Base-by-base conservation (phyloP, 2,797 vertebrate species). In the Sebastiscus tertius region DNA sequence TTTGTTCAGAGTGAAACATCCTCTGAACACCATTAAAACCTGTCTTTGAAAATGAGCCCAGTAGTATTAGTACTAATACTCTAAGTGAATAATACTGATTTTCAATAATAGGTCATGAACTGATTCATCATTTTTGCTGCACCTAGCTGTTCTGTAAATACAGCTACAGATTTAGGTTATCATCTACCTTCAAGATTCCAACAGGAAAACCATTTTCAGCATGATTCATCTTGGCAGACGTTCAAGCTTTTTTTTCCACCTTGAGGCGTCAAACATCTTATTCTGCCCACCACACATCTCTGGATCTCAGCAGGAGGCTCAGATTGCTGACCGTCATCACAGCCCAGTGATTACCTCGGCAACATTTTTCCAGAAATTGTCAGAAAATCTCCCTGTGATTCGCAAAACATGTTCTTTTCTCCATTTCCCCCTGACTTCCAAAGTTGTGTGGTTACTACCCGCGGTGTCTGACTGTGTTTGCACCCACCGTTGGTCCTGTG, bases 291-390 rank as follows among this genome's bases (percentile, higher is more conserved):
- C 67, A 84, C 72, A 88, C 88, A 79, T 89, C 85, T 87, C 82
- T 78, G 71, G 49, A 79, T 86, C 91, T 83, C 89, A 83, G 92
- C 86, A 60, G 89, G 90, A 83, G 80, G 64, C 80, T 77, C 70
- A 86, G 80, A 88, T 84, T 92, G 92, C 88, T 89, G 92, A 89
- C 90, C 94, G 86, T 85, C 89, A 87, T 85, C 89, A 87, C 72
- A 85, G 83, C 79, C 69, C 26, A 46, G 81, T 76, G 81, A 94
- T 94, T 93, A 92, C 89, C 88, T 80, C 65, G 4, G 86, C 83
- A 88, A 81, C 85, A 86, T 82, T 89, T 39, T 87, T 72, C 67
- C 82, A 68, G 75, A 90, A 91, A 93, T 89, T 77, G 88, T 80
- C 72, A 78, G 42, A 87, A 89, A 89, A 89, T 89, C 66, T 86